A percentile compares a stretch with the other conserved stretches of the same genome.
These are phyloP conservation scores for Actinia tenebrosa DNA, from an alignment of 64 coral and sea anemone genomes.

Conservation along the genomic window DNA sequence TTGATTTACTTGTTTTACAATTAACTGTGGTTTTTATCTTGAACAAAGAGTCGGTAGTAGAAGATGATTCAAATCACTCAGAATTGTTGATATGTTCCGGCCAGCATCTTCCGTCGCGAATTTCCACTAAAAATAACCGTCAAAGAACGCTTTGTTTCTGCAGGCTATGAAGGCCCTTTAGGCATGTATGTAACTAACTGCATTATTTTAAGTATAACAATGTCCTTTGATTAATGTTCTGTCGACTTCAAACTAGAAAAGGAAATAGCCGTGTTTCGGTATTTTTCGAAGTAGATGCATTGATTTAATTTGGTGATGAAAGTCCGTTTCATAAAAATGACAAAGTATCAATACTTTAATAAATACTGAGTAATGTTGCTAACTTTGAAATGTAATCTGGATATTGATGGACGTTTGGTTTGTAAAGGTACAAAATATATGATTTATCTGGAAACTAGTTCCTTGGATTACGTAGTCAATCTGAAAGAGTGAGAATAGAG, in stretches of 20 bases:
- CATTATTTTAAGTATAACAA: background rate
- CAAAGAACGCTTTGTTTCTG: background rate
- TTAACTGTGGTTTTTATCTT: background rate
- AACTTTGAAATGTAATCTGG: background rate
- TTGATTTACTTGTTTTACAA: slow-evolving; percentile 9
- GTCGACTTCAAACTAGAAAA: background rate
- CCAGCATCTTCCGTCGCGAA: background rate
- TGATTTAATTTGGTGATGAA: too few relatives aligned
- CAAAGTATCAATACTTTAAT: too few relatives aligned
- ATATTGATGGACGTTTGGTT: background rate
- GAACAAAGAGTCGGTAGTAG: background rate
- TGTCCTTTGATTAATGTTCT: background rate
- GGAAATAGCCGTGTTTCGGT: too few relatives aligned
- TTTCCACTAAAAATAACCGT: background rate
- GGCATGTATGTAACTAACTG: background rate
- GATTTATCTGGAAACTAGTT: too few relatives aligned
- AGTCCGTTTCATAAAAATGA: too few relatives aligned
- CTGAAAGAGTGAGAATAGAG: background rate
- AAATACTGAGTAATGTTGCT: too few relatives aligned
- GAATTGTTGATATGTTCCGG: background rate
- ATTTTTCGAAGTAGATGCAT: background rate
- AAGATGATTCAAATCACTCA: background rate
- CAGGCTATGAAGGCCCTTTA: background rate
- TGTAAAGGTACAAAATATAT: background rate
- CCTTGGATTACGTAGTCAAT: too few relatives aligned